phyloP scores from a whole-genome alignment of 2,113 vertebrate genomes.

The Sarotherodon lohbergeri region DNA sequence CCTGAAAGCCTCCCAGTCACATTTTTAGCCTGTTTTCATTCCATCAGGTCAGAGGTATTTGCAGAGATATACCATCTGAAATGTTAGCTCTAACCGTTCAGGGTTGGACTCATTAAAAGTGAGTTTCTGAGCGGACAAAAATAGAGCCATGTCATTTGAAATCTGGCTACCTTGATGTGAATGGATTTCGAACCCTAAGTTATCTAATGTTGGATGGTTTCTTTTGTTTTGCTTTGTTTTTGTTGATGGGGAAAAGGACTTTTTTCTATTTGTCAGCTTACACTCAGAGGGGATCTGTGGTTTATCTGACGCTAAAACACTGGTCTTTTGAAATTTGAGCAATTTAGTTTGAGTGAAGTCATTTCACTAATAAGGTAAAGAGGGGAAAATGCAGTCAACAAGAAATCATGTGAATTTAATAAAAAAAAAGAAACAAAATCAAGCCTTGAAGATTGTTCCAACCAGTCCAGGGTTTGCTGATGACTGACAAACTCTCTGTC shows the following conservation, averaged over 20 bases:
- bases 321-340: neutral
- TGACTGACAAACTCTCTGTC: neutral
- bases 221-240: neutral
- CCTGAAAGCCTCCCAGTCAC: neutral
- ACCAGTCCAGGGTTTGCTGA: neutral
- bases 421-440: neutral
- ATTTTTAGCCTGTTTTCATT: neutral
- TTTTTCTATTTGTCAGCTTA: neutral
- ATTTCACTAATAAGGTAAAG: fast-evolving
- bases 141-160: neutral
- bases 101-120: neutral
- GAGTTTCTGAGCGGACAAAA: fast-evolving
- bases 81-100: neutral
- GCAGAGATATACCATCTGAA: neutral
- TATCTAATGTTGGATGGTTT: neutral
- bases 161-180: fast-evolving
- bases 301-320: neutral
- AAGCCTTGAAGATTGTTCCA: neutral
- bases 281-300: neutral
- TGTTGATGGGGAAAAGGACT: no score
- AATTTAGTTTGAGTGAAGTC: neutral
- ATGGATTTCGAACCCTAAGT: fast-evolving
- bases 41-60: neutral
- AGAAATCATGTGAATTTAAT: neutral
- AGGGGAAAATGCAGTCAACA: neutral